These are phyloP conservation scores for Buphagus erythrorhynchus DNA, from an alignment of 2,797 vertebrate genomes.

Conservation along the genomic window DNA sequence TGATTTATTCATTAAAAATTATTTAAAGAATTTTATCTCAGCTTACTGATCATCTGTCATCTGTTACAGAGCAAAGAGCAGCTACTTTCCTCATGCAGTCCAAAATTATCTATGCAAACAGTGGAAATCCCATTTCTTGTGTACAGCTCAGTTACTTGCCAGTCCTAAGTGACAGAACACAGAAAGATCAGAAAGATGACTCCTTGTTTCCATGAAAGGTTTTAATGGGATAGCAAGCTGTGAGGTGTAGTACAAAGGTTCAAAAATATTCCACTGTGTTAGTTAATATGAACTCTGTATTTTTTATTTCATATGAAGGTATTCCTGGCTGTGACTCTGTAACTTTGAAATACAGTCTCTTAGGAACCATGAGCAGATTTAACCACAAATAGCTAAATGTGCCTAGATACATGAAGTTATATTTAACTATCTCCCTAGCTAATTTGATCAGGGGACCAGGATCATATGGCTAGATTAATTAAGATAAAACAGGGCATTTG, in stretches of 20 bases:
- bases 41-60: neutral
- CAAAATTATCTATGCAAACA: neutral
- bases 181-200: neutral
- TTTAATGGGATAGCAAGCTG: neutral
- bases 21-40: neutral
- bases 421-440: constrained; percentile 12
- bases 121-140: neutral
- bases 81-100: neutral
- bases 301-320: constrained; percentile 12
- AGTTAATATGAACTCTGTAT: neutral
- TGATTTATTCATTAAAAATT: neutral
- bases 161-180: neutral
- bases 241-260: neutral
- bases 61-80: neutral
- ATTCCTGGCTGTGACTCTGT: neutral
- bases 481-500: neutral
- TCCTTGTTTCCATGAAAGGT: neutral
- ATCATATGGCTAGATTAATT: neutral
- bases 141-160: neutral
- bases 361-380: neutral
- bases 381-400: neutral
- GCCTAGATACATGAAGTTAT: constrained; percentile 23
- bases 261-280: neutral
- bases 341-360: constrained; percentile 14
- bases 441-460: neutral